Evolutionary conservation across 2,888 invertebrate species (phyloP), one percentile per base, ranked within the genome.

Genomic region (Platypus cylindrus): DNA sequence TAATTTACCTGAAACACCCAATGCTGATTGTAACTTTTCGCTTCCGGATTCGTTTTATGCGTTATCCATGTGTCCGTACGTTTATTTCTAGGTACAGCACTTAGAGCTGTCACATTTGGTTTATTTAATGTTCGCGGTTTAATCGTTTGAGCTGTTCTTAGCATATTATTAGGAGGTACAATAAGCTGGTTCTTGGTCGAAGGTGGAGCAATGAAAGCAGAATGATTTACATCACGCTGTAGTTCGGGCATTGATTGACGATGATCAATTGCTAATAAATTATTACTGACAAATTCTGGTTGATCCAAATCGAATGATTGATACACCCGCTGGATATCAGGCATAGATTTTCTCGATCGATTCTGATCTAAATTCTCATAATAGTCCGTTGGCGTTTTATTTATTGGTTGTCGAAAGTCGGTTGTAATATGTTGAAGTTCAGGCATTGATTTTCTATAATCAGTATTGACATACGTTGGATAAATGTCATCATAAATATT

Each of bases 1-100:
- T 3, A 16, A 48, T 45, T 49, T 50, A 79, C 80, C 67, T 81
- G 81, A 55, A 87, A 78, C n/a, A 93, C 68, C 91, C 91, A 91
- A 56, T 93, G 90, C 49, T 89, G 84, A 51, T 72, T 73, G 52
- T 80, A 79, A 53, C 75, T 77, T 37, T 49, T 54, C 3, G 50
- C 50, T 41, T 62, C 60, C 0, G 73, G 69, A 50, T 73, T 66
- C 3, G 65, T 62, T 44, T 71, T 76, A 28, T 75, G 67, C 52
- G 76, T 79, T 50, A 82, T 70, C 75, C 84, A 82, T 40, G 79
- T 77, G 33, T 75, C 67, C 43, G 67, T 73, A 17, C 74, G 71
- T 41, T 81, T 76, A 54, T 81, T 71, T 51, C 81, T 74, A 2
- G 86, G 85, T 13, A 78, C 80, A 17, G 85, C 83, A 53, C 82